Conservation (phyloP, 2,888 invertebrate genomes). For the Drosophila borealis region DNA sequence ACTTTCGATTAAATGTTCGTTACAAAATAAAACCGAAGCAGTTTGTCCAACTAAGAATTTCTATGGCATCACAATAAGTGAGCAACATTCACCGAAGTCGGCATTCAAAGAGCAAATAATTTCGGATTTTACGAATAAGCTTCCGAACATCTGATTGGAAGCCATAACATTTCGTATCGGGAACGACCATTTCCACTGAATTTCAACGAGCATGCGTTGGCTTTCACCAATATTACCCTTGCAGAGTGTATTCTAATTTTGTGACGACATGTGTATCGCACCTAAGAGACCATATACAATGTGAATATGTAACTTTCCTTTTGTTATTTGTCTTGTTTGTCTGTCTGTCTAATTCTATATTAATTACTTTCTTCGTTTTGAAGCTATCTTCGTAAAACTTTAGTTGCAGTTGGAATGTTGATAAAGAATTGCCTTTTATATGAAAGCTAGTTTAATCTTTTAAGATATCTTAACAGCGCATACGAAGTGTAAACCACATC, state of each 20-base stretch:
- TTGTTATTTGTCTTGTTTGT: background rate
- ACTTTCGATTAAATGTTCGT: constrained; percentile 1
- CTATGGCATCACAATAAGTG: constrained; percentile 43
- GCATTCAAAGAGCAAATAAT: constrained; percentile 45
- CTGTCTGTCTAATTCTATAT: background rate
- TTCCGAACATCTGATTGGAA: constrained; percentile 28
- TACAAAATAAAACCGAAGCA: constrained; percentile 4
- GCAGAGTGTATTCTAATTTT: background rate
- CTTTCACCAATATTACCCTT: constrained; percentile 13
- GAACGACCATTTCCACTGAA: constrained; percentile 37
- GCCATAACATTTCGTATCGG: constrained; percentile 21
- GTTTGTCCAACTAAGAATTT: constrained; percentile 20
- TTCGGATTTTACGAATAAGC: constrained; percentile 26
- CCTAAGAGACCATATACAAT: no score
- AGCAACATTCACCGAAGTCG: constrained; percentile 37
- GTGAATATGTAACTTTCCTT: no score
- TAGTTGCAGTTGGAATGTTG: no score
- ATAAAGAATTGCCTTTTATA: no score
- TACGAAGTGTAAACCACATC: no score
- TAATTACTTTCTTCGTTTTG: no score
- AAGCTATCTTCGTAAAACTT: no score
- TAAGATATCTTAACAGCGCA: no score
- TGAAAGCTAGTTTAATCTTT: no score
- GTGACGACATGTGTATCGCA: background rate
- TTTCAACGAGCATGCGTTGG: constrained; percentile 52